Conservation (phyloP, 2,888 invertebrate species). For the Nebria salina region DNA sequence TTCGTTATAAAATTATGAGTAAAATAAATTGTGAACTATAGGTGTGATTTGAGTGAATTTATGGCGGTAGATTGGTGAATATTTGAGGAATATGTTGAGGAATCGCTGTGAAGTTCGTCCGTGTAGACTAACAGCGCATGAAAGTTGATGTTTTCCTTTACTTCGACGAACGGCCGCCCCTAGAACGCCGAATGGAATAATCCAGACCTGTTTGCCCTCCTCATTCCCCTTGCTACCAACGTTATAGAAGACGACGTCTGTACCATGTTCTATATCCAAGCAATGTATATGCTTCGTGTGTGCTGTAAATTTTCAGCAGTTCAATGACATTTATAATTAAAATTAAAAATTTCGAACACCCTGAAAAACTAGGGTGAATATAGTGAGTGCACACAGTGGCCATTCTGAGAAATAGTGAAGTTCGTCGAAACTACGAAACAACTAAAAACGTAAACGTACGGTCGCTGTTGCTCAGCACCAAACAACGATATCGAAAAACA, state of each 20-base stretch:
- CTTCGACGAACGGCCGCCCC: conserved; percentile 58
- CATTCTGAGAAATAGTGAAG: not conserved
- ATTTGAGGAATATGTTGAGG: no score
- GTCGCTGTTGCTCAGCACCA: not conserved
- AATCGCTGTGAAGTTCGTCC: conserved; percentile 47
- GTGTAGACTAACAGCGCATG: conserved; percentile 53
- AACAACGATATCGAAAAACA: conserved; percentile 10
- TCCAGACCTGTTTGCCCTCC: conserved; percentile 64
- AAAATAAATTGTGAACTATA: no score
- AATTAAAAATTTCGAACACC: conserved; percentile 11
- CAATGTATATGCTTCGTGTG: conserved; percentile 49
- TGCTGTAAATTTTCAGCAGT: conserved; percentile 48
- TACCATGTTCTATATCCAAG: conserved; percentile 50
- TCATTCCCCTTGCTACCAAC: conserved; percentile 61
- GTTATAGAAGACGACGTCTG: conserved; percentile 48
- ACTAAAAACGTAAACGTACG: not conserved
- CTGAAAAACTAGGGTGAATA: not conserved
- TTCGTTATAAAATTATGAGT: no score
- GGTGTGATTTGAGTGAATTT: no score
- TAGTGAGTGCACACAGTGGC: not conserved
- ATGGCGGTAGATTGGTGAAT: no score
- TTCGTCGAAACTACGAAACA: not conserved
- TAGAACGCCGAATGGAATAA: conserved; percentile 60
- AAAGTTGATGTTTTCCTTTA: conserved; percentile 52
- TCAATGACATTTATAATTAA: conserved; percentile 49